Base-by-base conservation (phyloP, 1,140 invertebrate genomes). In the Panagrolaimus sp. region DNA sequence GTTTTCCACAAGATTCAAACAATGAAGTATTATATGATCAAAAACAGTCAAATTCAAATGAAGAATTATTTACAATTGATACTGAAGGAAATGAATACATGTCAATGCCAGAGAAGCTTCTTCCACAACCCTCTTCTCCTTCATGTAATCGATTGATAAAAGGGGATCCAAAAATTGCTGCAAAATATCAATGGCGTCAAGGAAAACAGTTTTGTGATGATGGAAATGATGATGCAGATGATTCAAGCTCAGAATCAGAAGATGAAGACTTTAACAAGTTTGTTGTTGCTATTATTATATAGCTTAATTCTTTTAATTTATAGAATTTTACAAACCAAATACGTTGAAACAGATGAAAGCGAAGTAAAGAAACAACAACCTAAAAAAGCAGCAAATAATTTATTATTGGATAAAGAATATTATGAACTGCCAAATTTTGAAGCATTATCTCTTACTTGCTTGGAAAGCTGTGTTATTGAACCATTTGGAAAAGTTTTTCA, bases 101-200 rank as follows among this genome's bases (percentile, higher is more conserved):
- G 1, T 20, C 51, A 20, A 20, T 27, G 1, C 14, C 51, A 20
- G 51, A 57, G n/a, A 57, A 57, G 27, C 14, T 16, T 23, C 20
- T 57, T 57, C 51, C 51, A 57, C 20, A 57, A 16, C 51, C 51
- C 0, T 5, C 27, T 57, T 20, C 20, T 11, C 8, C n/a, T n/a
- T n/a, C 13, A 9, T 20, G 20, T n/a, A 16, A 9, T 3, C 51
- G 20, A n/a, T 25, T 25, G 11, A 2, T 57, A 13, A 20, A 16
- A 20, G 51, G 51, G 2, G 51, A 57, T 23, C n/a, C n/a, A 20
- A 57, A 23, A 57, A 16, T 57, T 27, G 51, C 51, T 20, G 51
- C 51, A 11, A 57, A 57, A 20, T 57, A 57, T 57, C 51, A 57
- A 20, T 57, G 51, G 51, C 51, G 51, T 25, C 51, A 57, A 57